A percentile compares a stretch with the other conserved stretches of the same genome.
Conservation (phyloP, 2,888 invertebrate genomes). For the Drosophila putrida region DNA sequence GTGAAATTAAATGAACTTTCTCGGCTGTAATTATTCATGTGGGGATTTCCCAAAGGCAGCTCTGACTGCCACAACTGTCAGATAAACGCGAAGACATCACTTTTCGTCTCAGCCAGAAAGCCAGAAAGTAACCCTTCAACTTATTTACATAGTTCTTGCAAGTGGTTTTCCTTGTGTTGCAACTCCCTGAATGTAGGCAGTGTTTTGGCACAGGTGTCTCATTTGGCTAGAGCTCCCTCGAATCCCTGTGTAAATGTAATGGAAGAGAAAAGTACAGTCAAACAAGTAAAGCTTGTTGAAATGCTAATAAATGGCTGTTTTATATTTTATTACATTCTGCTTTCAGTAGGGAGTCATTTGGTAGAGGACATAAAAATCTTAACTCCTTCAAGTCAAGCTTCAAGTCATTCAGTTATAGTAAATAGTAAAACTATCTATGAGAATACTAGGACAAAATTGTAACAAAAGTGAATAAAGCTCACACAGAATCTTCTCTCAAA, state of each 20-base stretch:
- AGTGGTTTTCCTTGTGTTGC: slow-evolving; percentile 22
- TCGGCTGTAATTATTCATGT: slow-evolving; percentile 75
- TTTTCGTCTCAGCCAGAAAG: slow-evolving; percentile 33
- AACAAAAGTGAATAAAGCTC: no score
- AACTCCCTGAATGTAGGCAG: slow-evolving; percentile 31
- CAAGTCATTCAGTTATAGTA: no score
- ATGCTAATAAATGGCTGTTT: slow-evolving; percentile 27
- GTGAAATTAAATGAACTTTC: slow-evolving; percentile 74
- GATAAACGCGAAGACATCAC: slow-evolving; percentile 52
- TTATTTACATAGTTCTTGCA: slow-evolving; percentile 53
- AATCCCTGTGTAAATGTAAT: slow-evolving; percentile 16
- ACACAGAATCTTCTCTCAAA: background rate
- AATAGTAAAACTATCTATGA: no score
- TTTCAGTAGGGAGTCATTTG: slow-evolving; percentile 13
- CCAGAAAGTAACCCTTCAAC: slow-evolving; percentile 28
- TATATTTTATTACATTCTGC: slow-evolving; percentile 11
- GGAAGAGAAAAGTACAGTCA: slow-evolving; percentile 21
- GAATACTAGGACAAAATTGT: no score
- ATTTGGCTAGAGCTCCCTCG: slow-evolving; percentile 10
- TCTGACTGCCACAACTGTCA: slow-evolving; percentile 29
- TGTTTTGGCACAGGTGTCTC: slow-evolving; percentile 51
- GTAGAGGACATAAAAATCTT: background rate
- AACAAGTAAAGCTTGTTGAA: slow-evolving; percentile 9
- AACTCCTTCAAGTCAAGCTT: background rate
- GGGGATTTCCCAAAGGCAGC: slow-evolving; percentile 56